Evolutionary conservation across 2,888 invertebrate genomes (phyloP), one percentile per base, ranked within the genome.

Genomic region (Trisateles emortualis): DNA sequence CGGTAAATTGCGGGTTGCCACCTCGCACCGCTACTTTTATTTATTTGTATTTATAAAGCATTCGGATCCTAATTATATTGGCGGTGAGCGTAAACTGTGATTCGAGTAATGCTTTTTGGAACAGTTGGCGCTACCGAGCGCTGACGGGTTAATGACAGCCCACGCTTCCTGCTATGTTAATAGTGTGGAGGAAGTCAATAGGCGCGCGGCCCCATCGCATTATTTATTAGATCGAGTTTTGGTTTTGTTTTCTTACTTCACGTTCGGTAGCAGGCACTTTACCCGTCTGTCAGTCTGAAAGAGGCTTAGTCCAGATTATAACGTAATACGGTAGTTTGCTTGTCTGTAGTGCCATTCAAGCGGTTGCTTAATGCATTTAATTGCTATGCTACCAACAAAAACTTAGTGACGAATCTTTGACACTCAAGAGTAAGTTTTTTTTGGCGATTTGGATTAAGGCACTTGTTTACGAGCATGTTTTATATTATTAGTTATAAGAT

Each of bases 281-380:
- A 89, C 83, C 74, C 79, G 84, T 73, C 87, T 90, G 92, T 91
- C 92, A 90, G 83, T 88, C 85, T 72, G 70, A 61, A 63, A 57
- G 81, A 63, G 77, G 86, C 84, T 90, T 87, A 89, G 78, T 77
- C 77, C 84, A 84, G 89, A 90, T 91, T 90, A 91, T 79, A 90
- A 90, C 91, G 91, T 92, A 92, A 90, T 84, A 90, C 92, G 86
- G 92, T 91, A 92, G 92, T 91, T 81, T 83, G 82, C 78, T 78
- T 79, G 84, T 83, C 81, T 79, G 83, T 79, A 78, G 77, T 83
- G 84, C 84, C 84, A 80, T 84, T 88, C 84, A 81, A 81, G 69
- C 71, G 76, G 71, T 87, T 87, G 82, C 88, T 83, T 84, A 88
- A 88, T 81, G 79, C 77, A 76, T 83, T 88, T 88, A 88, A 90